Evolutionary conservation across 2,888 invertebrate genomes (phyloP).

Genomic region (Orthonevra nobilis): DNA sequence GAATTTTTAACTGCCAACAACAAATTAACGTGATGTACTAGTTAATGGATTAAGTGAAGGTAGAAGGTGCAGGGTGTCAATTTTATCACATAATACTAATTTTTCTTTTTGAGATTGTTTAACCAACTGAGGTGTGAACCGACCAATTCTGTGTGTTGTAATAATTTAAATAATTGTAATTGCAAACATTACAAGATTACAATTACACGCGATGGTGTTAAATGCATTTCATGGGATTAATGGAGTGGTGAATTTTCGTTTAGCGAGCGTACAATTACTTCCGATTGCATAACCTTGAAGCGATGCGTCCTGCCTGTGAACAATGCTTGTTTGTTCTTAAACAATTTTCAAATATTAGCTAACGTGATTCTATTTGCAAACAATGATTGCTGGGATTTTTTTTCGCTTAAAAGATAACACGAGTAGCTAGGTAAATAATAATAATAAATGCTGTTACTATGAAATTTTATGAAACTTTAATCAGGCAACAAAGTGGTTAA

Average conservation of each 20-base stretch:
- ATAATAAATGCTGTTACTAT: no score
- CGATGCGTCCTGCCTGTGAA: not conserved
- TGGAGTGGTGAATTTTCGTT: constrained; percentile 23
- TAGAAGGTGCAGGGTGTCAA: not conserved
- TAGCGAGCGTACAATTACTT: constrained; percentile 36
- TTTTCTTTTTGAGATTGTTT: constrained; percentile 2
- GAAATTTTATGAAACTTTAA: no score
- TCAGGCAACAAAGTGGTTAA: no score
- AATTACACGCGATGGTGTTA: not conserved
- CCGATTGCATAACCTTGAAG: constrained; percentile 36
- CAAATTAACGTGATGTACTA: no score
- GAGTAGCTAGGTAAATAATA: no score
- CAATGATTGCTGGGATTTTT: not conserved
- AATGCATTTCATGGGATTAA: constrained; percentile 20
- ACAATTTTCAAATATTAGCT: not conserved
- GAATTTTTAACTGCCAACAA: no score
- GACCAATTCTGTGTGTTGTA: constrained; percentile 11
- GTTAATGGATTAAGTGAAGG: no score
- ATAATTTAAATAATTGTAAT: constrained; percentile 3
- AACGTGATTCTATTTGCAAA: constrained; percentile 4
- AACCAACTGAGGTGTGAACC: constrained; percentile 33
- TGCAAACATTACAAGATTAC: constrained; percentile 19
- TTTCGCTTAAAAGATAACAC: no score
- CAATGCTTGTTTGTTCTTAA: constrained; percentile 13
- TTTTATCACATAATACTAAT: constrained; percentile 10